Base-by-base conservation (phyloP, 2,888 invertebrate genomes). In the Melanostoma scalare region DNA sequence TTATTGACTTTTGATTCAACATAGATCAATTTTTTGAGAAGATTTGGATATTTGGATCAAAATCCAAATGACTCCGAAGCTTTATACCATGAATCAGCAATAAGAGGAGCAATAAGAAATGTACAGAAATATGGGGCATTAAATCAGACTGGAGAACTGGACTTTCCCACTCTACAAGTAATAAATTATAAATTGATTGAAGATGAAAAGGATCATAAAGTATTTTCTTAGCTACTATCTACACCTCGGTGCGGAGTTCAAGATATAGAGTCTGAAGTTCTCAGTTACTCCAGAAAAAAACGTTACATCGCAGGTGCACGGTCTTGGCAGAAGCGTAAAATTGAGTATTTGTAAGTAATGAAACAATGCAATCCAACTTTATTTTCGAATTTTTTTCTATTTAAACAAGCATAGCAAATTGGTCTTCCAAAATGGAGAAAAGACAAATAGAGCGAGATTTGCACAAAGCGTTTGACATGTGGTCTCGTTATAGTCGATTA, bases 81-180 rank as follows among this genome's bases (percentile, higher is more conserved):
- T 33, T 90, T 94, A 5, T 95, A 94, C 90, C 93, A 94, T 2
- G 92, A 93, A 86, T 92, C 92, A 68, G 93, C 95, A 2, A 91
- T 95, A 40, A 90, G 93, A 6, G 93, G 93, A 20, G 94, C 94
- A 0, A 92, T 96, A 31, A 93, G 92, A 88, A 93, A 92, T 85
- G 92, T 96, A 90, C 96, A 96, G 90, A 93, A 92, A 86, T 96
- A 94, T 90, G 96, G 95, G 8, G 95, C 93, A 0, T 90, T 96
- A 5, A 92, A 93, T 48, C 92, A 94, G 88, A 95, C 95, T 0
- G 96, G 96, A 3, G 88, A 92, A 31, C 88, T 96, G 42, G 95
- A 96, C 88, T 91, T 92, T 33, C 92, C 92, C 1, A 96, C 96
- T 0, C 90, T 93, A 76, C 90, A 93, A 89, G 95, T 94, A 86